Evolutionary conservation across 1,140 invertebrate species (phyloP), one percentile per base, ranked within the genome.

Genomic region (Melanaphis sacchari): DNA sequence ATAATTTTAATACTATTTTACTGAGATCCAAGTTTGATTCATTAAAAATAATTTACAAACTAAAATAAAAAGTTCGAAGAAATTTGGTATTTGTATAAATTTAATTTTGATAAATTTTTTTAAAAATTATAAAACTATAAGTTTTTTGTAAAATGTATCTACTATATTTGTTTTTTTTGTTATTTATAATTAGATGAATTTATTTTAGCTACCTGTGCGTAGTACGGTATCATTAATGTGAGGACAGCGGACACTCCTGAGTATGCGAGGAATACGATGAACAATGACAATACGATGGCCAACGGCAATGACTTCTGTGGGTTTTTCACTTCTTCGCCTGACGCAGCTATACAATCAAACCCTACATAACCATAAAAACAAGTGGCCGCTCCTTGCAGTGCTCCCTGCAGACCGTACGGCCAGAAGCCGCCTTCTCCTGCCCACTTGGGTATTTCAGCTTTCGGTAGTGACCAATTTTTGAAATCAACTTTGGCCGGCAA

Each of bases 361-460:
- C 98, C 98, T 22, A 98, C 98, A 95, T 98, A 99, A 52, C 98
- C 98, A 95, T 97, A 99, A 84, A 95, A 99, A 95, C 98, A 99
- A 22, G 97, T 97, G 0, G 98, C 98, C 21, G 98, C 98, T 2
- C 98, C 98, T 87, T 96, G 96, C 90, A 98, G 97, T 31, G 98
- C 96, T 22, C 98, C 98, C 6, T 96, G 95, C 15, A 98, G 94
- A 0, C 98, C 98, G 95, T 97, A 98, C 0, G 98, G 98, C 24
- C 97, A 96, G 95, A 98, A 99, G 6, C 98, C 98, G 7, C 98
- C 98, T 0, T 94, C 94, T 11, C 97, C 97, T 94, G 96, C 96
- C 52, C 95, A 94, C 52, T 95, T 94, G 0, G 96, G 96, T 0
- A 97, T 96, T 89, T 96, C 95, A 1, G 95, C 95, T 38, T 96